phyloP scores from a whole-genome alignment of 2,113 vertebrate genomes.

The Catharus minimus region DNA sequence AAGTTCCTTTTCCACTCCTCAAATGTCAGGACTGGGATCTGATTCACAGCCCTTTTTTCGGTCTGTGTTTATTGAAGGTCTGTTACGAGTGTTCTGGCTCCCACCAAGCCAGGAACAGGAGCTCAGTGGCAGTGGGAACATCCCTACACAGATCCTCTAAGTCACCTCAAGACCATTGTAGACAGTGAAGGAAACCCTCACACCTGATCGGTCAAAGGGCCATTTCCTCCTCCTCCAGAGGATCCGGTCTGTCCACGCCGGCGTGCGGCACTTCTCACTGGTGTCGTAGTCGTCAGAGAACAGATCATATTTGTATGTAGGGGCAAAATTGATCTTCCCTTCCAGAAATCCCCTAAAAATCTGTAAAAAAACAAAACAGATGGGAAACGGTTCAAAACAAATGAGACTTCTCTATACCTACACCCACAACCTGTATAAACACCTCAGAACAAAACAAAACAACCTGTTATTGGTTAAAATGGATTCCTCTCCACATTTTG shows the following conservation, averaged over 20 bases:
- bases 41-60: not conserved
- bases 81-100: not conserved
- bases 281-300: slow-evolving; percentile 99
- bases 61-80: not conserved
- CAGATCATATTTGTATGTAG: slow-evolving; percentile 97
- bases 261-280: slow-evolving; percentile 97
- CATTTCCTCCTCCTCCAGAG: slow-evolving; percentile 97
- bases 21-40: not conserved
- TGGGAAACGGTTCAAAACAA: slow-evolving; percentile 3
- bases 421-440: not conserved
- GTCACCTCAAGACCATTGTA: not conserved
- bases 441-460: not conserved
- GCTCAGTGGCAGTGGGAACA: not conserved
- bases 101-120: not conserved
- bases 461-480: not conserved
- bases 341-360: slow-evolving; percentile 93
- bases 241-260: slow-evolving; percentile 96
- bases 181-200: not conserved
- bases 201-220: slow-evolving; percentile 95
- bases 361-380: slow-evolving; percentile 71
- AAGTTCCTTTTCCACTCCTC: not conserved
- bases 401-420: not conserved
- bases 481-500: not conserved
- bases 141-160: not conserved
- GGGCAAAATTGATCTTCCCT: slow-evolving; percentile 93